phyloP scores from a whole-genome alignment of 2,888 invertebrate genomes.

The Macaria liturata region DNA sequence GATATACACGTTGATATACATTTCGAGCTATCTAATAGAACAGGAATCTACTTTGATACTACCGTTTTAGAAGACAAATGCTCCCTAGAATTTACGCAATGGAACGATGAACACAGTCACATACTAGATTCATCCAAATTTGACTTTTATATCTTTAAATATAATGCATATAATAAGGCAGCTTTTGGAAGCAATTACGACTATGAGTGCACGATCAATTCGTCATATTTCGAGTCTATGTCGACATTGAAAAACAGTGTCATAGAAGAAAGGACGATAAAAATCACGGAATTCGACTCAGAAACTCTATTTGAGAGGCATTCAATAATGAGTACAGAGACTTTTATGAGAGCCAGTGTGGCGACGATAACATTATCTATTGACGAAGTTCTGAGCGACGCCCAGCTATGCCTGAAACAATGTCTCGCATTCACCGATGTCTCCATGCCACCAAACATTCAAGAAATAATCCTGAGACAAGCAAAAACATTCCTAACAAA shows the following conservation, averaged over 20 bases:
- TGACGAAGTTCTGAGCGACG: conserved; percentile 20
- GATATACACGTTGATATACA: conserved; percentile 38
- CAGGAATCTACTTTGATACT: conserved; percentile 27
- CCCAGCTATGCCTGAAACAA: conserved; percentile 23
- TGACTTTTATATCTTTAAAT: neutral
- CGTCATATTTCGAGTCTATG: conserved; percentile 16
- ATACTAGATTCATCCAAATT: conserved; percentile 24
- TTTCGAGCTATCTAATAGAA: conserved; percentile 33
- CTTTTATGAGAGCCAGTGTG: conserved; percentile 10
- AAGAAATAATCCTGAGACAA: conserved; percentile 2
- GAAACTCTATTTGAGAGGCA: no score
- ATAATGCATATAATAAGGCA: no score
- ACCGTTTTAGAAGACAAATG: conserved; percentile 21
- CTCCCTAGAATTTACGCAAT: conserved; percentile 29
- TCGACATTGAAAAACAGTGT: no score
- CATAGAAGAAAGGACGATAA: no score
- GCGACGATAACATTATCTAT: conserved; percentile 24
- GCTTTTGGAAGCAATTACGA: neutral
- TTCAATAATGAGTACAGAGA: no score
- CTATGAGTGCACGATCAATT: conserved; percentile 4
- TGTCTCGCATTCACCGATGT: conserved; percentile 26
- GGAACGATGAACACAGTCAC: conserved; percentile 33
- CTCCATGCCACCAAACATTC: conserved; percentile 3
- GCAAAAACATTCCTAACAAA: neutral
- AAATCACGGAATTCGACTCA: no score